Percentiles rank a stretch among this genome's conserved stretches.
phyloP scores from a whole-genome alignment of 2,113 vertebrate species.

The Myotis davidii region DNA sequence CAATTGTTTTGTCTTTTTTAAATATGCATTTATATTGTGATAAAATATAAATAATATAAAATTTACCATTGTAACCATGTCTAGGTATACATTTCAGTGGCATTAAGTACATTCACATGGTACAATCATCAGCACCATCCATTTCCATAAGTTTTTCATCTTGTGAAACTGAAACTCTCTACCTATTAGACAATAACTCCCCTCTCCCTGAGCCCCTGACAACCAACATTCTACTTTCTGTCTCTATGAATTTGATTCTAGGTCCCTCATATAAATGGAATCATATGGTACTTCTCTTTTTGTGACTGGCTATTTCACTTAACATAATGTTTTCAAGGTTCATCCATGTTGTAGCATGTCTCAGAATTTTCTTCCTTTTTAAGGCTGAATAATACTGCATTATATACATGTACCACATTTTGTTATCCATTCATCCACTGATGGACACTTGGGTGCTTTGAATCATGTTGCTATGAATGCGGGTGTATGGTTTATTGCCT shows the following conservation, averaged over 20 bases:
- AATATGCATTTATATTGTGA: not conserved
- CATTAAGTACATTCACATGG: not conserved
- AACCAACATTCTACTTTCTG: not conserved
- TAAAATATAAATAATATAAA: not conserved
- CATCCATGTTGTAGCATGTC: not conserved
- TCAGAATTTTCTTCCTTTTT: not conserved
- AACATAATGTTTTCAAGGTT: not conserved
- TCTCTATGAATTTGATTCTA: not conserved
- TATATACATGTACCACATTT: not conserved
- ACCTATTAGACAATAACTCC: no score
- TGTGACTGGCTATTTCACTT: not conserved
- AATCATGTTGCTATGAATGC: not conserved
- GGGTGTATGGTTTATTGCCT: not conserved
- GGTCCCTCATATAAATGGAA: not conserved
- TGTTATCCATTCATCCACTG: not conserved
- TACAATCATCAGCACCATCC: not conserved
- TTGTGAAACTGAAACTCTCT: not conserved
- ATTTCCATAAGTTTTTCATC: not conserved
- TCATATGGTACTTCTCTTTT: not conserved
- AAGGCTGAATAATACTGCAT: not conserved
- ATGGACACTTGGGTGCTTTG: not conserved
- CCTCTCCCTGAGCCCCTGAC: fast-evolving
- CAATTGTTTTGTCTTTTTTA: not conserved
- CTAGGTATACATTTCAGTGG: not conserved
- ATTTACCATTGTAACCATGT: not conserved